Evolutionary conservation across 1,140 invertebrate genomes (phyloP).

Genomic region (Wasmannia auropunctata): DNA sequence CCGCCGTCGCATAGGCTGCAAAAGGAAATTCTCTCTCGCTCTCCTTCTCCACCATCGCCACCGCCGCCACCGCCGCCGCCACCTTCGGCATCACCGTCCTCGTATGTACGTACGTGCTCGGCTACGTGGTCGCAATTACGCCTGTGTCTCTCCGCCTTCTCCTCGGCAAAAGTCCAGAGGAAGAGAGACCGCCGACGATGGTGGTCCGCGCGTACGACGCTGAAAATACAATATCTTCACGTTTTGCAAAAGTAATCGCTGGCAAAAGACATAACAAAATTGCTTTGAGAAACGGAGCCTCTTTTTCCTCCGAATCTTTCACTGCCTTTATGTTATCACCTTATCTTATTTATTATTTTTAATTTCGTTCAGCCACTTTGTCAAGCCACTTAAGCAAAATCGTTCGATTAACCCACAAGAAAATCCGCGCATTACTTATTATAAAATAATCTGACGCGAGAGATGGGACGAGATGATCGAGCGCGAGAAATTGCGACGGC

Average conservation of each 20-base stretch:
- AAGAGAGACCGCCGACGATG: constrained; percentile 29
- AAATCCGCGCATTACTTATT: not conserved
- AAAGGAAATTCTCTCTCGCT: constrained; percentile 74
- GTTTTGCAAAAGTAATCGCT: constrained; percentile 9
- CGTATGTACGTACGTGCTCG: not conserved
- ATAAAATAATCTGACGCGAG: not conserved
- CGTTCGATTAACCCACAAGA: not conserved
- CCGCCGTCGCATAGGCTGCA: constrained; percentile 54
- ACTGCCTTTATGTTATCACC: not conserved
- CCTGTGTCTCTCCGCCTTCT: not conserved
- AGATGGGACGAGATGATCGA: not conserved
- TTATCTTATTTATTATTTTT: not conserved
- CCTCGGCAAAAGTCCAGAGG: constrained; percentile 13
- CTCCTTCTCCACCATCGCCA: constrained; percentile 18
- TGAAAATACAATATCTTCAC: constrained; percentile 25
- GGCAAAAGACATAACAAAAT: not conserved
- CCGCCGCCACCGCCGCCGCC: too few species aligned
- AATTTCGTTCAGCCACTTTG: not conserved
- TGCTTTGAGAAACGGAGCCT: not conserved
- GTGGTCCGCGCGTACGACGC: not conserved
- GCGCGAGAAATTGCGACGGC: not conserved
- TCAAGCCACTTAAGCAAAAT: not conserved
- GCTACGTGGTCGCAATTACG: not conserved
- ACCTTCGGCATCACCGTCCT: constrained; percentile 16
- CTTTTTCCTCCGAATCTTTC: not conserved